Percentiles rank a stretch among this genome's conserved stretches.
Evolutionary conservation across 1,140 invertebrate genomes (phyloP).

Genomic region (Drosophila sulfurigaster): DNA sequence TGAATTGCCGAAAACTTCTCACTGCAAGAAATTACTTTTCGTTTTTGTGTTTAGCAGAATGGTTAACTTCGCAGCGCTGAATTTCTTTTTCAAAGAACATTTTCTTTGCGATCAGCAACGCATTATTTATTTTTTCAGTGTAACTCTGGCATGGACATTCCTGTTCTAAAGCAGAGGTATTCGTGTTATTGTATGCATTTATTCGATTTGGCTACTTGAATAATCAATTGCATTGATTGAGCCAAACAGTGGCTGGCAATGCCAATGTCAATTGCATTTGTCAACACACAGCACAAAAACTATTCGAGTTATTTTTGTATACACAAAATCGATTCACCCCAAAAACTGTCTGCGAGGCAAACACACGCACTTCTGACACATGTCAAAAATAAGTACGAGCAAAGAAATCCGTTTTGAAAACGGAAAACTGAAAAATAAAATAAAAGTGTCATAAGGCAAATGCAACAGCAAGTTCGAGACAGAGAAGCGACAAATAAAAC

Average conservation of each 20-base stretch:
- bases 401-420: constrained; percentile 56
- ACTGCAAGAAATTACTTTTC: no score
- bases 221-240: constrained; percentile 13
- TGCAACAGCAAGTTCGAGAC: not conserved
- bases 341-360: constrained; percentile 15
- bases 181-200: constrained; percentile 5
- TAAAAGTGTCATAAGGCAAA: constrained; percentile 76
- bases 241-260: constrained; percentile 28
- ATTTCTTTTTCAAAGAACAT: no score
- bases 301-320: constrained; percentile 60
- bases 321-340: constrained; percentile 74
- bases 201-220: not conserved
- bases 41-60: no score
- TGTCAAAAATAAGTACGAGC: constrained; percentile 64
- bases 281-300: constrained; percentile 50
- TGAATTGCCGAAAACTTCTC: no score
- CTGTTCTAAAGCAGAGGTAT: no score
- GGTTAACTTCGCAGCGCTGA: no score
- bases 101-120: no score
- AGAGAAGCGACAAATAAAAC: constrained; percentile 71
- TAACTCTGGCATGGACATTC: no score
- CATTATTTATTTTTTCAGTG: no score
- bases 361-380: constrained; percentile 61
- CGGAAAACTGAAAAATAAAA: constrained; percentile 29
- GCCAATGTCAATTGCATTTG: constrained; percentile 70